Evolutionary conservation across 1,140 invertebrate species (phyloP), one percentile per base, ranked within the genome.

Genomic region (Holcopasites calliopsidis): DNA sequence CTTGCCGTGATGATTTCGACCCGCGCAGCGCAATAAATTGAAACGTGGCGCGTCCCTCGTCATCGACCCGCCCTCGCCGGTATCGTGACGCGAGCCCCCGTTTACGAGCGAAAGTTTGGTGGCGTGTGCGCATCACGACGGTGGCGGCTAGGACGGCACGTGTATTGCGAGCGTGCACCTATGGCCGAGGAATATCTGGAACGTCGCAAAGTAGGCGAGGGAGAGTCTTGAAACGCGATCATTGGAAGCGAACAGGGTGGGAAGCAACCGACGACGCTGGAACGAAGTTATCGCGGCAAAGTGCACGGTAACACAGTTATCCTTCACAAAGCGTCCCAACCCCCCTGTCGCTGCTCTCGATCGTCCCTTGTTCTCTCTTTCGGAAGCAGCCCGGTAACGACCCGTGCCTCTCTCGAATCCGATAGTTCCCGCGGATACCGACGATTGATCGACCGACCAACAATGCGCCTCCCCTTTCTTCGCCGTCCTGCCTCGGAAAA

Each of bases 221-320:
- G 21, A 8, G 35, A 73, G 71, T 62, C 73, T 68, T 55, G 78
- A 54, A 82, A 76, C 74, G 68, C 64, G 54, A 81, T 76, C 69
- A 80, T 77, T 77, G 74, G 58, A 70, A 64, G 72, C 80, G 62
- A 52, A 44, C 60, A 47, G 55, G 49, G 80, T 62, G 77, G 55
- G 49, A 50, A 78, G 54, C 69, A 62, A 74, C 44, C 75, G n/a
- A n/a, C 65, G 68, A 42, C 38, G n/a, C 26, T 72, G 77, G 83
- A 90, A 89, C 86, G 82, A 86, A 89, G 89, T 90, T 90, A 91
- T 88, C 86, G 85, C 81, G 83, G 87, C 86, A 90, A 91, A 91
- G 90, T 91, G 89, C 88, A 89, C 85, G 86, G 86, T 91, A 91
- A 91, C 86, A 83, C 82, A 87, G 88, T 91, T 91, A 91, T 79